Evolutionary conservation across 2,113 vertebrate species (phyloP).

Genomic region (Polyodon spathula): DNA sequence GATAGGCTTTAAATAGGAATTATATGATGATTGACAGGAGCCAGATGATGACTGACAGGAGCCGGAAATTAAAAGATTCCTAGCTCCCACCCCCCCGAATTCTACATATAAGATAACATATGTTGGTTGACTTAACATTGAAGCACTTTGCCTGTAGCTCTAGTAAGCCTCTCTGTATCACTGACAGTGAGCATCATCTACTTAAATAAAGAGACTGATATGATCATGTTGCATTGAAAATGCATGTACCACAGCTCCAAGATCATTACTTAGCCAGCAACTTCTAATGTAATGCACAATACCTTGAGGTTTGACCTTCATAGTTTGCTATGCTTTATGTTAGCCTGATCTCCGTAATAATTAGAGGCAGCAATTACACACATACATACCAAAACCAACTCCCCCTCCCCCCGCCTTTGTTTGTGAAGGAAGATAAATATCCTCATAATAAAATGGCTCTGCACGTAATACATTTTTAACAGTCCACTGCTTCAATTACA

Average conservation of each 20-base stretch:
- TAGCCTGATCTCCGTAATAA: slow-evolving; percentile 36
- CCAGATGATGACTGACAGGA: no score
- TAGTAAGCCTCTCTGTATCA: slow-evolving; percentile 2
- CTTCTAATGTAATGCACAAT: slow-evolving; percentile 42
- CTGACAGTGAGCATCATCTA: slow-evolving; percentile 9
- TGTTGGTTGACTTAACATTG: slow-evolving; percentile 13
- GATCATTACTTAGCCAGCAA: slow-evolving; percentile 40
- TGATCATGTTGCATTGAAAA: slow-evolving; percentile 26
- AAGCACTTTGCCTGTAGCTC: slow-evolving; percentile 15
- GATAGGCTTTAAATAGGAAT: no score
- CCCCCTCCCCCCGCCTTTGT: slow-evolving; percentile 40
- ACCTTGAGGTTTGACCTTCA: slow-evolving; percentile 51
- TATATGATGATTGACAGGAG: no score
- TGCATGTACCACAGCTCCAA: slow-evolving; percentile 29
- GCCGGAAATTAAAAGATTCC: no score
- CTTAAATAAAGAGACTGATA: slow-evolving; percentile 35
- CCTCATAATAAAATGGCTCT: slow-evolving; percentile 43
- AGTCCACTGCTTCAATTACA: slow-evolving; percentile 56
- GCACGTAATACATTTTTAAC: slow-evolving; percentile 54
- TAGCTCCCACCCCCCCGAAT: no score
- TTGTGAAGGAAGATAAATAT: slow-evolving; percentile 56
- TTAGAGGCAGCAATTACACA: slow-evolving; percentile 32
- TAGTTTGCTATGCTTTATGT: slow-evolving; percentile 40
- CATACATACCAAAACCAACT: slow-evolving; percentile 28
- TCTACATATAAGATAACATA: no score